These are phyloP conservation scores for Redunca redunca DNA, from an alignment of 2,113 vertebrate species.

Conservation along the genomic window DNA sequence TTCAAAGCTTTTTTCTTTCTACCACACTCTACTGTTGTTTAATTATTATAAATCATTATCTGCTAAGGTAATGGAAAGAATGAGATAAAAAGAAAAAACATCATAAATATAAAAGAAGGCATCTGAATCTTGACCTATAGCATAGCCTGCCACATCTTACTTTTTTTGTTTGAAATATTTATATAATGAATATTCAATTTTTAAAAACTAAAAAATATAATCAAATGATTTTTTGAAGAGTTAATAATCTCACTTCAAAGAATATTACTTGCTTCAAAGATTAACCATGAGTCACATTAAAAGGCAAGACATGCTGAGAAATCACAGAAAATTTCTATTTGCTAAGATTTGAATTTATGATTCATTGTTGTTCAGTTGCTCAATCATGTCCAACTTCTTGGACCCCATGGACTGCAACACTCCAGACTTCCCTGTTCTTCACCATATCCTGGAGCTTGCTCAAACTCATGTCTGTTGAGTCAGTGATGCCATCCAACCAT, in stretches of 20 bases:
- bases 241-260: neutral
- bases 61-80: neutral
- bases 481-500: neutral
- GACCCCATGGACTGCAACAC: neutral
- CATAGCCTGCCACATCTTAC: neutral
- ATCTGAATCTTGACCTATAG: neutral
- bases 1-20: neutral
- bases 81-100: neutral
- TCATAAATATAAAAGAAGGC: neutral
- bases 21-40: neutral
- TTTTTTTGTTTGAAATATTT: neutral
- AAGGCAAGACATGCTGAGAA: neutral
- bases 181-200: neutral
- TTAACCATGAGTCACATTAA: neutral
- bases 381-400: neutral
- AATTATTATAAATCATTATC: neutral
- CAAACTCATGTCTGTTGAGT: neutral
- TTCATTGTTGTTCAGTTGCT: neutral
- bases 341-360: neutral
- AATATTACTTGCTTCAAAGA: neutral
- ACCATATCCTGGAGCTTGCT: neutral
- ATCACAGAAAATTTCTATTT: neutral
- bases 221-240: neutral
- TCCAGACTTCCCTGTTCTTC: neutral
- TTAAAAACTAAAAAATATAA: neutral